Conservation (phyloP, 2,113 vertebrate species). For the Chrysochloris asiatica region DNA sequence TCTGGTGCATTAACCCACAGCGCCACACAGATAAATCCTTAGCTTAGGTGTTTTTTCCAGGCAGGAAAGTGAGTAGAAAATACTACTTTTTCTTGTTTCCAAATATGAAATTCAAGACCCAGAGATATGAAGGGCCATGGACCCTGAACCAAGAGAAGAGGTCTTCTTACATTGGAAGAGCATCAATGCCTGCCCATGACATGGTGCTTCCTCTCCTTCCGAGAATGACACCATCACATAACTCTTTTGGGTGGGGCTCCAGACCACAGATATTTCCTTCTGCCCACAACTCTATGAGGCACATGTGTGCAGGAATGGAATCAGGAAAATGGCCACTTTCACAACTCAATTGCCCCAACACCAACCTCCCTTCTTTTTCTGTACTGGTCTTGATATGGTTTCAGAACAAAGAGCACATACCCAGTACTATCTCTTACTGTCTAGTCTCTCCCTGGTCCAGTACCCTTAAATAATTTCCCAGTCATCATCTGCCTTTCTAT, state of each 20-base stretch:
- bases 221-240: neutral
- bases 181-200: neutral
- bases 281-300: neutral
- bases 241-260: neutral
- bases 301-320: neutral
- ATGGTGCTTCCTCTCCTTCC: neutral
- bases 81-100: neutral
- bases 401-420: neutral
- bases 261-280: slow-evolving; percentile 19
- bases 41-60: neutral
- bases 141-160: neutral
- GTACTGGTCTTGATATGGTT: neutral
- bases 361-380: neutral
- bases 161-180: fast-evolving
- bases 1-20: too few species aligned
- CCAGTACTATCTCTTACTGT: neutral
- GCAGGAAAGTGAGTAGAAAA: too few species aligned
- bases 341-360: neutral
- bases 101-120: neutral
- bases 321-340: neutral
- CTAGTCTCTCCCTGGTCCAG: neutral
- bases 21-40: neutral
- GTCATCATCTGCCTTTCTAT: neutral
- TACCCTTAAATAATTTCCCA: neutral
- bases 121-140: fast-evolving